phyloP scores from a whole-genome alignment of 2,797 vertebrate species.

The Sternotherus odoratus region DNA sequence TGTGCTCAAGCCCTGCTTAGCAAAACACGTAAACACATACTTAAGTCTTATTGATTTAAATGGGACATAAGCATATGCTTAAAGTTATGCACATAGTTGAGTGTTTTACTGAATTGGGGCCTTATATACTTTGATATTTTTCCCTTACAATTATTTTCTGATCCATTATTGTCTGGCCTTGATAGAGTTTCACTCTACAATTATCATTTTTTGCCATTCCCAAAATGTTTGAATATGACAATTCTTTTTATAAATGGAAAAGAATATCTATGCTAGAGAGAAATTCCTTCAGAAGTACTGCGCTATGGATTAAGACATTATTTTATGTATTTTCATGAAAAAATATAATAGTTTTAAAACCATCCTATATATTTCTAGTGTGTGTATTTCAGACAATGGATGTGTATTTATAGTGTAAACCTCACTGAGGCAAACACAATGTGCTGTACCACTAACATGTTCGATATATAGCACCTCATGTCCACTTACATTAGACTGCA shows the following conservation, averaged over 20 bases:
- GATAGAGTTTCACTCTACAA: slow-evolving; percentile 30
- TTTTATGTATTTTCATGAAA: slow-evolving; percentile 32
- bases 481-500: slow-evolving; percentile 89
- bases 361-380: slow-evolving; percentile 44
- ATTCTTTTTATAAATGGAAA: slow-evolving; percentile 51
- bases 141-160: slow-evolving; percentile 41
- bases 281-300: slow-evolving; percentile 19
- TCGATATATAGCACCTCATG: slow-evolving; percentile 88
- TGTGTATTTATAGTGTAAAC: slow-evolving; percentile 66
- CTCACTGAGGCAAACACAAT: slow-evolving; percentile 71
- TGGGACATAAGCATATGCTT: not conserved
- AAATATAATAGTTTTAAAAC: slow-evolving; percentile 44
- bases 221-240: slow-evolving; percentile 35
- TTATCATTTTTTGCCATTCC: slow-evolving; percentile 37
- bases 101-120: slow-evolving; percentile 37
- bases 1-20: not conserved
- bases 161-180: slow-evolving; percentile 28
- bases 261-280: not conserved
- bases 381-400: slow-evolving; percentile 62
- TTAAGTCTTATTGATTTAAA: slow-evolving; percentile 37
- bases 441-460: slow-evolving; percentile 63
- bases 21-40: not conserved
- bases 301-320: not conserved
- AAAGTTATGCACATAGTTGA: not conserved
- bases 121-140: slow-evolving; percentile 32